phyloP scores from a whole-genome alignment of 1,140 invertebrate species.

The Plodia interpunctella region DNA sequence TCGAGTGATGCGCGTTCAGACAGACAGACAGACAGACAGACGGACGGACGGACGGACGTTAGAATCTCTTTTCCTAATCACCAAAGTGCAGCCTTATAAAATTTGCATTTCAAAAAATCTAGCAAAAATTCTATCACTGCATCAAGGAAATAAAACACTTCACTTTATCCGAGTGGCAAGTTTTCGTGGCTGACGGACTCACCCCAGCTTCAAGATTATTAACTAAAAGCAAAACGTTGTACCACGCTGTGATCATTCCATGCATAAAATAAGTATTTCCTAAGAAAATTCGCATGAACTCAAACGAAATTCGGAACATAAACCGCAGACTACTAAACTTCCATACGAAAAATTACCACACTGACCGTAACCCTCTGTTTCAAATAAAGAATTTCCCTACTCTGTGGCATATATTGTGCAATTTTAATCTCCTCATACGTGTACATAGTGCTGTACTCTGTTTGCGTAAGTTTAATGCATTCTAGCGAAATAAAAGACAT shows the following conservation, averaged over 20 bases:
- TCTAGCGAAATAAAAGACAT: conserved; percentile 5
- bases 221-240: conserved; percentile 15
- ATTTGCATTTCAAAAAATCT: neutral
- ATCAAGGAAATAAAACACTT: neutral
- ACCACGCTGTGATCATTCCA: conserved; percentile 1
- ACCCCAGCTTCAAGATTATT: conserved; percentile 10
- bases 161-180: conserved; percentile 1
- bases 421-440: conserved; percentile 3
- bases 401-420: neutral
- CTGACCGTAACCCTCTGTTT: neutral
- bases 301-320: conserved; percentile 1
- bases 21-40: too few relatives aligned
- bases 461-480: conserved; percentile 4
- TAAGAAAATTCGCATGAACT: conserved; percentile 10
- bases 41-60: too few relatives aligned
- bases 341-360: neutral
- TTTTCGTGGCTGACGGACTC: neutral
- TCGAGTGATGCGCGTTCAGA: too few relatives aligned
- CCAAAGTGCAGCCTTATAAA: too few relatives aligned
- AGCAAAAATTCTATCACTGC: neutral
- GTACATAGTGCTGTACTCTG: conserved; percentile 1
- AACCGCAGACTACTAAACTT: neutral
- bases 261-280: conserved; percentile 15
- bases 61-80: too few relatives aligned
- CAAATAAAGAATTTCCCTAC: neutral